A percentile compares a stretch with the other conserved stretches of the same genome.
phyloP scores from a whole-genome alignment of 2,888 invertebrate genomes.

The Drosophila diplacantha region DNA sequence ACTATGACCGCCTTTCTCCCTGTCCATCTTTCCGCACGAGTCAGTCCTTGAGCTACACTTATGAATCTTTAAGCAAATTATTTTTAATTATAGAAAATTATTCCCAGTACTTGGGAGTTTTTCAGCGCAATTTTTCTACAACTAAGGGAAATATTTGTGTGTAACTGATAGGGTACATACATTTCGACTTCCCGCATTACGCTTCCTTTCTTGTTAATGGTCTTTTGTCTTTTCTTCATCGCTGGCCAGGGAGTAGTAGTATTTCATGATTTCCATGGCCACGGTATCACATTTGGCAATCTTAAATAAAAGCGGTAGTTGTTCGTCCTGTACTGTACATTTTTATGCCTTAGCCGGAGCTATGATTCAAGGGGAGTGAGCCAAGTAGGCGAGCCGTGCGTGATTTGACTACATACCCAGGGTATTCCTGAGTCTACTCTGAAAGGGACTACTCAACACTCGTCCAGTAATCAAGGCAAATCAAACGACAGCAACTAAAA shows the following conservation, averaged over 20 bases:
- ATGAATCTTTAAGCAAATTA: neutral
- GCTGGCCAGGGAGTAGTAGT: constrained; percentile 39
- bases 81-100: neutral
- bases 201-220: constrained; percentile 41
- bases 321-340: neutral
- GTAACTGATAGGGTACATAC: neutral
- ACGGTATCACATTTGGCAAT: constrained; percentile 60
- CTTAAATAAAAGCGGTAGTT: constrained; percentile 63
- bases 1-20: neutral
- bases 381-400: neutral
- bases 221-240: constrained; percentile 11
- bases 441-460: constrained; percentile 24
- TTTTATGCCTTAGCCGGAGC: constrained; percentile 3
- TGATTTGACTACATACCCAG: constrained; percentile 18
- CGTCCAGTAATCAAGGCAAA: constrained; percentile 59
- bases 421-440: constrained; percentile 28
- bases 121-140: neutral
- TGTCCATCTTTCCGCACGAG: too few species aligned
- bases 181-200: too few species aligned
- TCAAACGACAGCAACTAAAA: constrained; percentile 29
- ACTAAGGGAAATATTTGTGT: neutral
- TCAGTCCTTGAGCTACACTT: neutral
- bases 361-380: constrained; percentile 10
- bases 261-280: constrained; percentile 63
- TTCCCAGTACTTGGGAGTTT: neutral